A percentile compares a stretch with the other conserved stretches of the same genome.
These are phyloP conservation scores for Platysteira castanea DNA, from an alignment of 2,113 vertebrate genomes.

Conservation along the genomic window DNA sequence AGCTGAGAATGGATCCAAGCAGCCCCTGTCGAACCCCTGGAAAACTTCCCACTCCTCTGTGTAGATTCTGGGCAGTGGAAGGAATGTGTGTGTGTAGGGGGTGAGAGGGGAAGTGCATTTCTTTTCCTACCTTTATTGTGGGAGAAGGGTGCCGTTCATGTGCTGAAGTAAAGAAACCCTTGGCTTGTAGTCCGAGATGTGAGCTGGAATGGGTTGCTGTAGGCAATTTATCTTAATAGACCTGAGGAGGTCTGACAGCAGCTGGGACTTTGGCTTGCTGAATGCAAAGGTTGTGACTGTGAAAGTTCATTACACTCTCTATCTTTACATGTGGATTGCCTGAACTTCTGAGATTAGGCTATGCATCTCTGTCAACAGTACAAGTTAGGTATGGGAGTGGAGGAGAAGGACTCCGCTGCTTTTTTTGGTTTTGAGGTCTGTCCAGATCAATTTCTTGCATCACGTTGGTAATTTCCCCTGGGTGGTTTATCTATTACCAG, in stretches of 20 bases:
- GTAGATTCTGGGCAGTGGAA: not conserved
- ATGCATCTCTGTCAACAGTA: not conserved
- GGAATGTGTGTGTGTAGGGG: no score
- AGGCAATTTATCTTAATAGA: not conserved
- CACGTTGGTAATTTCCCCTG: not conserved
- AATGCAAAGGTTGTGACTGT: not conserved
- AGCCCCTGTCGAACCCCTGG: not conserved
- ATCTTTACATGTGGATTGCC: not conserved
- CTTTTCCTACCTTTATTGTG: not conserved
- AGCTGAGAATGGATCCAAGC: not conserved
- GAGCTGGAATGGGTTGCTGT: not conserved
- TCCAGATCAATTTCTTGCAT: slow-evolving; percentile 15
- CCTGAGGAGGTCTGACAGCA: not conserved
- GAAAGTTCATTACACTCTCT: not conserved
- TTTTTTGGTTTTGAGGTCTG: not conserved
- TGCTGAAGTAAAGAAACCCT: not conserved
- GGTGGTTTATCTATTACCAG: slow-evolving; percentile 3
- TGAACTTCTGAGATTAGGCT: slow-evolving; percentile 8
- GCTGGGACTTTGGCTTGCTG: not conserved
- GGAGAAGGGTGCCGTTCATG: not conserved
- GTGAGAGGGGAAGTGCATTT: not conserved
- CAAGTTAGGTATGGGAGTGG: not conserved
- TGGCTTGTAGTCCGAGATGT: not conserved
- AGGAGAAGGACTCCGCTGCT: not conserved
- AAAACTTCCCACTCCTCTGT: not conserved